Base-by-base conservation (phyloP, 2,113 vertebrate genomes). In the Coturnix japonica region DNA sequence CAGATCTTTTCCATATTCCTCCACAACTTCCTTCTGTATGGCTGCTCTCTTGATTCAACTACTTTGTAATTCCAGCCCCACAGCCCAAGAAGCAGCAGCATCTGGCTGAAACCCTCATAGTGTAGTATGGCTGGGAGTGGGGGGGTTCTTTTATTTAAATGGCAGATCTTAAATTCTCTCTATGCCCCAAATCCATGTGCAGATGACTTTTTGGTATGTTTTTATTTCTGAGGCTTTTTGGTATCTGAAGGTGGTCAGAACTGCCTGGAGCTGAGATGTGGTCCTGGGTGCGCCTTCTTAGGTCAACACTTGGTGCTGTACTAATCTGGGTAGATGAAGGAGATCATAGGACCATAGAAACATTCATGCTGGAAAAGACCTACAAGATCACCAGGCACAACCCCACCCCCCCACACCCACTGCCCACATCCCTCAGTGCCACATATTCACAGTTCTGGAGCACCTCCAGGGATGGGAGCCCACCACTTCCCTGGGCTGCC, bases 61-160 rank as follows among this genome's bases (percentile, higher is more conserved):
- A n/a, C 39, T 65, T 22, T 13, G 54, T 46, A 46, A 6, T 49
- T 73, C 66, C 60, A 43, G 33, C 8, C 35, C 75, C 46, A 44
- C 71, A 79, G 79, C 71, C 70, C 2, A 1, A n/a, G 61, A 85
- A 49, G 81, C 51, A 78, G 46, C 66, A 63, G 30, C 66, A 10
- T 23, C 46, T 33, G 64, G 7, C 44, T 14, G 0, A 4, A 65
- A 26, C 35, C 31, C 61, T 49, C n/a, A 4, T 2, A 2, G 31
- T 19, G 77, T 44, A 22, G 9, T 11, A 25, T 4, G 41, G 64
- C 64, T 26, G 25, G 67, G 43, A 12, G 39, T 37, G 39, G 20
- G 43, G 22, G 54, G 43, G 9, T 7, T 31, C 31, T 69, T 53
- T 53, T 53, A 53, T 53, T 53, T 53, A 53, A 5, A 53, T 30